Conservation (phyloP, 2,888 invertebrate species). For the Gymnocheta viridis region DNA sequence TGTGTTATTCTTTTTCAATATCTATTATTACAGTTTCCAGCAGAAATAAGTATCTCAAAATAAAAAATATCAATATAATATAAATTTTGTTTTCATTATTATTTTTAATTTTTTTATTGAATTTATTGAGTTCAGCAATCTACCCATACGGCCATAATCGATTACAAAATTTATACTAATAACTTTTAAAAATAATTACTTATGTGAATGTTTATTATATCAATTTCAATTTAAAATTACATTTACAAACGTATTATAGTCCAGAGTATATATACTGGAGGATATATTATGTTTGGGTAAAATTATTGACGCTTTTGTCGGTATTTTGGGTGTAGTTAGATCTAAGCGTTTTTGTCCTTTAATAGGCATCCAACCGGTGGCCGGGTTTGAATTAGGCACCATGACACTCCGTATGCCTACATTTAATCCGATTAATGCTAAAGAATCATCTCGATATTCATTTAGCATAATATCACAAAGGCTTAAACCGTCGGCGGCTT, state of each 20-base stretch:
- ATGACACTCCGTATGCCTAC: conserved; percentile 87
- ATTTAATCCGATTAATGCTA: conserved; percentile 84
- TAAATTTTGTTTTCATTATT: too few relatives aligned
- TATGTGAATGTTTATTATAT: neutral
- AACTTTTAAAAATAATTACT: too few relatives aligned
- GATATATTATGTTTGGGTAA: conserved; percentile 58
- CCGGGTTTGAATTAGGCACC: conserved; percentile 87
- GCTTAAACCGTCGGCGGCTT: conserved; percentile 87
- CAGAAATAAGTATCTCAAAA: conserved; percentile 30
- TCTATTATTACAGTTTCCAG: conserved; percentile 30
- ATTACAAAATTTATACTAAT: too few relatives aligned
- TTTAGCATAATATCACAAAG: conserved; percentile 86
- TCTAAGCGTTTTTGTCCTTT: conserved; percentile 82
- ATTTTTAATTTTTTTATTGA: too few relatives aligned
- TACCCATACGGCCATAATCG: too few relatives aligned
- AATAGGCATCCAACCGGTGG: conserved; percentile 89
- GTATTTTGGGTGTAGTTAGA: neutral
- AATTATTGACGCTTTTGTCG: conserved; percentile 7
- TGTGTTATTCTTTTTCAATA: conserved; percentile 43
- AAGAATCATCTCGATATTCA: conserved; percentile 84
- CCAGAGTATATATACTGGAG: conserved; percentile 53
- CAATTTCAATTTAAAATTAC: conserved; percentile 5
- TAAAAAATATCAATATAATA: conserved; percentile 20
- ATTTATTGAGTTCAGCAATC: too few relatives aligned
- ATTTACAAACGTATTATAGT: conserved; percentile 62